Evolutionary conservation across 2,797 vertebrate species (phyloP).

Genomic region (Pipistrellus nathusii): DNA sequence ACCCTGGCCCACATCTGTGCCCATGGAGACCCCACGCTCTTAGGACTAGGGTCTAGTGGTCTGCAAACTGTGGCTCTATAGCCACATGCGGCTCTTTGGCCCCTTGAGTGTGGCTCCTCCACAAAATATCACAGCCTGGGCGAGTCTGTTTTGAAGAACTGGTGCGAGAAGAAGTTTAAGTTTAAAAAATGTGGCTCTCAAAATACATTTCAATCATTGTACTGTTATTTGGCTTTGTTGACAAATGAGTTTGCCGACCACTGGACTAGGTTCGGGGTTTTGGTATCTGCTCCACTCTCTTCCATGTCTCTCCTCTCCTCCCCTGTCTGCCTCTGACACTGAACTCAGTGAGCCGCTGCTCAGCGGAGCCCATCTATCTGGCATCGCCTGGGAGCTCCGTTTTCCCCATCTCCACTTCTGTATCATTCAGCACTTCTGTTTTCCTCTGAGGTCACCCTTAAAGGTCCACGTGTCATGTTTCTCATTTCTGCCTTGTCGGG

Average conservation of each 20-base stretch:
- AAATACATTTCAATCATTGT: too few relatives aligned
- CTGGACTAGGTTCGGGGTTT: fast-evolving
- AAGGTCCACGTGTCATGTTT: conserved; percentile 90
- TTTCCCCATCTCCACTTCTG: conserved; percentile 86
- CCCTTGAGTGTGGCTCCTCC: too few relatives aligned
- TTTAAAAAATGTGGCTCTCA: too few relatives aligned
- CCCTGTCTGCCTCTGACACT: conserved; percentile 59
- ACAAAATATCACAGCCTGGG: too few relatives aligned
- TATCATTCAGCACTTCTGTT: conserved; percentile 88
- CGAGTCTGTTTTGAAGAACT: too few relatives aligned
- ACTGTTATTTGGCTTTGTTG: too few relatives aligned
- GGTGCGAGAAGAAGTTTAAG: too few relatives aligned
- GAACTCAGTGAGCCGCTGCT: conserved; percentile 84
- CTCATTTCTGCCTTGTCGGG: conserved; percentile 93
- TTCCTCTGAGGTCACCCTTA: conserved; percentile 91
- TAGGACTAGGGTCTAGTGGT: too few relatives aligned
- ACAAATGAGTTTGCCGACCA: too few relatives aligned
- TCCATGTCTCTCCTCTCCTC: fast-evolving
- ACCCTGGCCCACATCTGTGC: fast-evolving
- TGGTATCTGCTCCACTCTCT: too few relatives aligned
- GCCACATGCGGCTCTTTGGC: too few relatives aligned
- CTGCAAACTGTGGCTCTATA: too few relatives aligned
- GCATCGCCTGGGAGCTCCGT: conserved; percentile 83
- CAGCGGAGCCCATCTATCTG: conserved; percentile 85
- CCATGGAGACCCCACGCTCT: fast-evolving